Base-by-base conservation (phyloP, 2,113 vertebrate genomes). In the Willisornis vidua region DNA sequence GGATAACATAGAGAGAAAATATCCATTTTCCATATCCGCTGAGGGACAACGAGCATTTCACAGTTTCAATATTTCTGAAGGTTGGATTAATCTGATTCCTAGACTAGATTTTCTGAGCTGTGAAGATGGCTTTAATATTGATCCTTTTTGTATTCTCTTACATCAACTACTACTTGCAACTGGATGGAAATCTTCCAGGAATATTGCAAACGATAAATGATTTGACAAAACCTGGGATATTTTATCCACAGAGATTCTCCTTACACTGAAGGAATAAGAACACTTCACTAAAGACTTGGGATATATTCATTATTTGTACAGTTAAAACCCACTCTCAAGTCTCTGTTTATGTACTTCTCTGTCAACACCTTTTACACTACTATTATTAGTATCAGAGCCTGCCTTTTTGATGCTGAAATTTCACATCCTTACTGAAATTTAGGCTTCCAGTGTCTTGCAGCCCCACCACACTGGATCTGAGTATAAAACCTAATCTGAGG, bases 271-370 rank as follows among this genome's bases (percentile, higher is more conserved):
- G 10, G 13, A 94, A 91, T 73, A 46, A 49, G 67, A 95, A 37
- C 17, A 12, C 35, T 85, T 59, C 46, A 65, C 35, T 57, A 87
- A 93, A 70, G 37, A 65, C 25, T 72, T 59, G 55, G 72, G 46
- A 85, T 70, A 80, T 62, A 74, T 51, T 82, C 9, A 51, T 91
- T 85, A 90, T 90, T 96, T 81, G 82, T 83, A 55, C 26, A 83
- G 66, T 28, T 41, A 85, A 87, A 83, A 76, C 4, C 24, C 43
- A 46, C 43, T 68, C 49, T 76, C 28, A 19, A 16, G 39, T 74
- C 76, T 88, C 76, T 77, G 33, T 90, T 92, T 71, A 74, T n/a
- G 6, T 41, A 51, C 20, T 62, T 66, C 37, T 84, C 67, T 5
- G 2, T 70, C 71, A 78, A 79, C 84, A 93, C 51, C 46, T 73